These are phyloP conservation scores for Thelaira solivaga DNA, from an alignment of 2,888 invertebrate genomes.

Conservation along the genomic window DNA sequence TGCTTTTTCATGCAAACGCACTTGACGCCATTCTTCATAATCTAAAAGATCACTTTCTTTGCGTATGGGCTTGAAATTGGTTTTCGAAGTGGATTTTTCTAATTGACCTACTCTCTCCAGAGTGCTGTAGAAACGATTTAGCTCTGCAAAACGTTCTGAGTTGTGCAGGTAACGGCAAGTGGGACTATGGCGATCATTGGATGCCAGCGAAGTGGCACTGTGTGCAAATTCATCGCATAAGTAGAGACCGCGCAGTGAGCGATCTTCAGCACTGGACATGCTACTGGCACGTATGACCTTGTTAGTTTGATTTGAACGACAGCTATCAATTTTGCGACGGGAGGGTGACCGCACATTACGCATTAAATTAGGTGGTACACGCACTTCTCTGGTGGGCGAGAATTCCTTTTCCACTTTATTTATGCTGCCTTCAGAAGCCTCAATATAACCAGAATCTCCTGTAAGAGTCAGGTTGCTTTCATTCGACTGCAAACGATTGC, in stretches of 20 bases:
- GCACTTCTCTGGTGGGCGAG: slow-evolving; percentile 74
- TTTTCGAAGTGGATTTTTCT: slow-evolving; percentile 85
- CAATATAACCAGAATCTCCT: slow-evolving; percentile 46
- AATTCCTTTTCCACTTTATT: slow-evolving; percentile 80
- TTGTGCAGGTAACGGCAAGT: slow-evolving; percentile 75
- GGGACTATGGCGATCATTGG: slow-evolving; percentile 73
- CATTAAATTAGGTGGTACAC: slow-evolving; percentile 77
- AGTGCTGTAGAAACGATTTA: slow-evolving; percentile 90
- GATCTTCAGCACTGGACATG: slow-evolving; percentile 81
- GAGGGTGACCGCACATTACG: slow-evolving; percentile 81
- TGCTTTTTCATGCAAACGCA: slow-evolving; percentile 87
- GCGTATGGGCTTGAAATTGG: slow-evolving; percentile 84
- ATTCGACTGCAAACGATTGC: slow-evolving; percentile 47
- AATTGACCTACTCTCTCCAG: slow-evolving; percentile 90
- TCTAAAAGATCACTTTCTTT: slow-evolving; percentile 89
- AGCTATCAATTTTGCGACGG: slow-evolving; percentile 80
- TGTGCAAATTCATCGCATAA: slow-evolving; percentile 73
- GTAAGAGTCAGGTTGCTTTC: slow-evolving; percentile 33
- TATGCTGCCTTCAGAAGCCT: slow-evolving; percentile 66
- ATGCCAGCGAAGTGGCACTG: slow-evolving; percentile 78
- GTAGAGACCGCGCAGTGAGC: slow-evolving; percentile 70
- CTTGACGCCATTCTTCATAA: slow-evolving; percentile 91
- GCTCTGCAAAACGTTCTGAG: slow-evolving; percentile 88
- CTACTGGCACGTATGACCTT: slow-evolving; percentile 81
- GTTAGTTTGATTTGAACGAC: slow-evolving; percentile 71